phyloP scores from a whole-genome alignment of 2,113 vertebrate genomes.

The Passerina amoena region DNA sequence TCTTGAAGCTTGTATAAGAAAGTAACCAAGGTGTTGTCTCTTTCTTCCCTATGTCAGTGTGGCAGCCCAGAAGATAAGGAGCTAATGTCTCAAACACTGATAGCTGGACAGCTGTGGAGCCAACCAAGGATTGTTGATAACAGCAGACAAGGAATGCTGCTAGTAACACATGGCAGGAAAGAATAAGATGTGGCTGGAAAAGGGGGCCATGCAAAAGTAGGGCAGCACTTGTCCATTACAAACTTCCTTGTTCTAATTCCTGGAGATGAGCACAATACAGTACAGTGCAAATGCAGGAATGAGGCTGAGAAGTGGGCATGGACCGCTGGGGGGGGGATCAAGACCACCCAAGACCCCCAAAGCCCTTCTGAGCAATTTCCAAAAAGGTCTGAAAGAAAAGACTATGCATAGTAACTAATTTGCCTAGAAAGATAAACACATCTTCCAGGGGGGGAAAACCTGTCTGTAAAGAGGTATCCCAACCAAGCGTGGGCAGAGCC shows the following conservation, averaged over 20 bases:
- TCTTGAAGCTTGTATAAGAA: not conserved
- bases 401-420: not conserved
- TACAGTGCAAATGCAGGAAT: accelerated
- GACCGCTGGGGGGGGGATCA: too few relatives aligned
- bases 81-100: not conserved
- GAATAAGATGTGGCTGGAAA: not conserved
- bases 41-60: not conserved
- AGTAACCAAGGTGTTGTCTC: accelerated
- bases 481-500: not conserved
- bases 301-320: accelerated
- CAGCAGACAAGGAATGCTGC: not conserved
- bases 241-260: not conserved
- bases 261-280: not conserved
- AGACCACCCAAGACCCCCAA: accelerated
- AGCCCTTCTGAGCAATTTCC: not conserved
- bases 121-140: not conserved
- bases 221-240: not conserved
- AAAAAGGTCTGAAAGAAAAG: not conserved
- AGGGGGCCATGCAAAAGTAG: not conserved
- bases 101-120: not conserved
- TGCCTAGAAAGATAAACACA: not conserved
- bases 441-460: not conserved
- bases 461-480: not conserved
- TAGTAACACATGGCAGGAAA: not conserved
- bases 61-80: not conserved